Evolutionary conservation across 2,797 vertebrate genomes (phyloP).

Genomic region (Muscicapa striata): DNA sequence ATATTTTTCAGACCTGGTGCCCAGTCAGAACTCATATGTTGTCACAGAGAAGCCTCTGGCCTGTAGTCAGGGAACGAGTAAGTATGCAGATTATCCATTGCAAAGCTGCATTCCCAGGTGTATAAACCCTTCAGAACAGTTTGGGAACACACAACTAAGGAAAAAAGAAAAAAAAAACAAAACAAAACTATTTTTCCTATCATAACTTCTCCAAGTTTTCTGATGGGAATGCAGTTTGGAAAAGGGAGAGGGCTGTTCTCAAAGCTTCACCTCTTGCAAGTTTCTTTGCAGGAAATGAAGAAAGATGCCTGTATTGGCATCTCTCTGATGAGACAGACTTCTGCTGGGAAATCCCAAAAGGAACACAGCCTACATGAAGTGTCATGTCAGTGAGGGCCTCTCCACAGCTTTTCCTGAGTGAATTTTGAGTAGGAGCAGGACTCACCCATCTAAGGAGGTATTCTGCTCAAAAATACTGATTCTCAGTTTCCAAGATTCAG

Average conservation of each 20-base stretch:
- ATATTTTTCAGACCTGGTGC: conserved; percentile 51
- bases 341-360: background rate
- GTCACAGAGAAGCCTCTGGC: conserved; percentile 46
- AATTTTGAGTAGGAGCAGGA: background rate
- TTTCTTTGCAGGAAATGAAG: conserved; percentile 14
- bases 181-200: background rate
- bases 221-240: conserved; percentile 7
- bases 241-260: background rate
- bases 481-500: background rate
- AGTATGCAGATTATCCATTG: conserved; percentile 13
- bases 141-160: background rate
- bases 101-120: conserved; percentile 21
- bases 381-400: background rate
- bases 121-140: background rate
- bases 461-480: background rate
- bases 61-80: conserved; percentile 31
- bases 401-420: background rate
- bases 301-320: background rate
- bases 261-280: background rate
- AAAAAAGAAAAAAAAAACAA: background rate
- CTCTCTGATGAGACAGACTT: background rate
- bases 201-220: background rate
- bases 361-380: accelerated
- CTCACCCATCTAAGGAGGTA: background rate
- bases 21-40: conserved; percentile 39